These are phyloP conservation scores for Sebastes miniatus DNA, from an alignment of 2,797 vertebrate genomes.

Conservation along the genomic window DNA sequence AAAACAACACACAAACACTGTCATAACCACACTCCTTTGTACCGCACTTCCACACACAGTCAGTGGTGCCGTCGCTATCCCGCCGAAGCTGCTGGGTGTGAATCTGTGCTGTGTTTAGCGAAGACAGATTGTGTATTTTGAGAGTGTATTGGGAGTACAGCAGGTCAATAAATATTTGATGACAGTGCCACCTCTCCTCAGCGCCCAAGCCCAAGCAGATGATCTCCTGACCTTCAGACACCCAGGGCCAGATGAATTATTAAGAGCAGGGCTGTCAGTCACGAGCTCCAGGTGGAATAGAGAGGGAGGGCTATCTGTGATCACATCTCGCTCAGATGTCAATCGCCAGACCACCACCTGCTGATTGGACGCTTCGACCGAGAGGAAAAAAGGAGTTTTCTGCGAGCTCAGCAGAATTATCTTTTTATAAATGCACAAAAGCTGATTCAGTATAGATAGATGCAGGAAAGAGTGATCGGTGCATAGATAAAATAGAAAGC, in stretches of 20 bases:
- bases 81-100: constrained; percentile 42
- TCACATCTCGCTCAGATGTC: constrained; percentile 76
- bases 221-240: constrained; percentile 91
- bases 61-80: constrained; percentile 18
- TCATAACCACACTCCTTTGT: background rate
- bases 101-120: constrained; percentile 68
- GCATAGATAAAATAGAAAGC: constrained; percentile 2
- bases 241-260: constrained; percentile 92
- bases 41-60: background rate
- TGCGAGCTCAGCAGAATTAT: constrained; percentile 42
- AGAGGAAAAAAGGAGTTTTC: constrained; percentile 11
- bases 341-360: constrained; percentile 67
- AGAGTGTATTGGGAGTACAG: constrained; percentile 88
- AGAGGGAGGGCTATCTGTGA: constrained; percentile 69
- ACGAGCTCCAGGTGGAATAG: constrained; percentile 78
- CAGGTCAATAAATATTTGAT: constrained; percentile 94
- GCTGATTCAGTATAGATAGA: background rate
- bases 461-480: background rate
- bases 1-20: constrained; percentile 3
- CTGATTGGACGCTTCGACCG: constrained; percentile 61
- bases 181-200: constrained; percentile 83
- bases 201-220: constrained; percentile 73
- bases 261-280: constrained; percentile 87
- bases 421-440: constrained; percentile 9
- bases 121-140: constrained; percentile 82